Conservation (phyloP, 2,797 vertebrate genomes). For the Pangasius larnaudii region DNA sequence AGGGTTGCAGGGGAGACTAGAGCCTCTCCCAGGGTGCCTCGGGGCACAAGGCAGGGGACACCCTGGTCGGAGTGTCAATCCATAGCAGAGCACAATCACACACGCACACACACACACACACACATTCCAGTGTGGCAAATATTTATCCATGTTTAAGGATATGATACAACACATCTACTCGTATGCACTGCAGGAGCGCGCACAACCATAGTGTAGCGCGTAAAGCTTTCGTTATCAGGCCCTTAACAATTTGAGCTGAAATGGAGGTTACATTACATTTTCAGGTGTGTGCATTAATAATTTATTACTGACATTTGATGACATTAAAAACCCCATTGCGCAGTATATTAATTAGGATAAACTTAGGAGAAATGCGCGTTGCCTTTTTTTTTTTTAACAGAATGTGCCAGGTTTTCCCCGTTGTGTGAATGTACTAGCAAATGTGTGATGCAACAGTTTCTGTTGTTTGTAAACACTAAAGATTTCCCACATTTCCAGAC, state of each 20-base stretch:
- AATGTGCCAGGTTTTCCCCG: not conserved
- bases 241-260: not conserved
- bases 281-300: not conserved
- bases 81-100: no score
- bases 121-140: not conserved
- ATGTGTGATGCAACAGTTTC: slow-evolving; percentile 17
- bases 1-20: no score
- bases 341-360: not conserved
- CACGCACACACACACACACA: no score
- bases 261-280: not conserved
- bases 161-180: not conserved
- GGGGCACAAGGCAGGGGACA: no score
- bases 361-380: not conserved
- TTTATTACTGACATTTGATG: not conserved
- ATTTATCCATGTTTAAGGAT: not conserved
- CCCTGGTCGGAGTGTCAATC: no score
- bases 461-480: slow-evolving; percentile 50
- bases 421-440: not conserved
- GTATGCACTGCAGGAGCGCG: not conserved
- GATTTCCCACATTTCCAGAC: slow-evolving; percentile 42
- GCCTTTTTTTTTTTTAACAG: not conserved
- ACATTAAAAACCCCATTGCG: not conserved
- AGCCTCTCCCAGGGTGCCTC: no score
- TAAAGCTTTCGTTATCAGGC: not conserved
- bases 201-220: not conserved